Evolutionary conservation across 2,888 invertebrate species (phyloP).

Genomic region (Phaedon cochleariae): DNA sequence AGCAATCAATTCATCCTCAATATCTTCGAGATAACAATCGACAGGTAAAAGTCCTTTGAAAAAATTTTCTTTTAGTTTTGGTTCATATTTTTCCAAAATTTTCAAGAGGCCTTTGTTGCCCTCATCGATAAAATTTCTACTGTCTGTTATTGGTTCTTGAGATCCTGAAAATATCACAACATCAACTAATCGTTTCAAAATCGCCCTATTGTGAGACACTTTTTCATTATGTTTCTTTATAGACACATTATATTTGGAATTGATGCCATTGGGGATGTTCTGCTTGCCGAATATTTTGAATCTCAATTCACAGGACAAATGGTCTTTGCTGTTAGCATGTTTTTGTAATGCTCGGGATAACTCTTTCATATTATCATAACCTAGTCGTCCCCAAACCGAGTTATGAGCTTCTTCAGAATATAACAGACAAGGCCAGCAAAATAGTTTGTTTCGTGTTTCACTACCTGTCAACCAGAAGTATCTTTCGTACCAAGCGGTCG

Average conservation of each 20-base stretch:
- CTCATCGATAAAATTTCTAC: too few relatives aligned
- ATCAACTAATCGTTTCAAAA: neutral
- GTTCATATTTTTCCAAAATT: constrained; percentile 1
- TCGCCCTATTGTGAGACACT: neutral
- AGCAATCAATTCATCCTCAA: neutral
- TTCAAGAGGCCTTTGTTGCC: neutral
- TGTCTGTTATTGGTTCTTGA: neutral
- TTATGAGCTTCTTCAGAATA: neutral
- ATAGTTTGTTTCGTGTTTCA: neutral
- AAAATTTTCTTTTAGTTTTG: constrained; percentile 25
- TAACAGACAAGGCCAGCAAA: neutral
- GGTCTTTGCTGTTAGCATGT: neutral
- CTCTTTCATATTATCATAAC: neutral
- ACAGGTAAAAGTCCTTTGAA: too few relatives aligned
- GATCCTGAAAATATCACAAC: neutral
- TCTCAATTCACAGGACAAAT: neutral
- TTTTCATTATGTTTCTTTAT: neutral
- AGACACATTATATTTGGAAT: neutral
- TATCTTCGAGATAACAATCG: neutral
- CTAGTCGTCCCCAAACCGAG: neutral
- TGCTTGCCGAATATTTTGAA: neutral
- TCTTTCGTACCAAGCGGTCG: neutral
- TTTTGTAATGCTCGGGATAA: neutral
- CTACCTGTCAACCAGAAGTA: neutral
- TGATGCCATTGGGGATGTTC: neutral